Conservation (phyloP, 2,113 vertebrate genomes). For the Lontra canadensis region DNA sequence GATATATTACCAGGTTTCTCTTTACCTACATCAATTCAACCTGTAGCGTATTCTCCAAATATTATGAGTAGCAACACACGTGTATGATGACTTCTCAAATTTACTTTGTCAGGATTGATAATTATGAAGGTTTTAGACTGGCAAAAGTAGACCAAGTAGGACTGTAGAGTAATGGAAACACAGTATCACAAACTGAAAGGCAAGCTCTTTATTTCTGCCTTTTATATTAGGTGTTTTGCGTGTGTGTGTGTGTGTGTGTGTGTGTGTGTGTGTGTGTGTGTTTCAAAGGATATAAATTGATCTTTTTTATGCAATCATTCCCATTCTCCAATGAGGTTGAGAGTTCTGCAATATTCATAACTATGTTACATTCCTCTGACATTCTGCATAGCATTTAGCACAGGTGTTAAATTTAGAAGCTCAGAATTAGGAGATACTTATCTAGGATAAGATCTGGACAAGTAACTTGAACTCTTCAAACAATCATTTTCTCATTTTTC, state of each 20-base stretch:
- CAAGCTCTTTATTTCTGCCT: not conserved
- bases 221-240: not conserved
- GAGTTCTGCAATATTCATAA: not conserved
- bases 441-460: not conserved
- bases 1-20: not conserved
- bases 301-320: not conserved
- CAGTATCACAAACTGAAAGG: not conserved
- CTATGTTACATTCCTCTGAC: not conserved
- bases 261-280: not conserved
- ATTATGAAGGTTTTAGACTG: not conserved
- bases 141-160: not conserved
- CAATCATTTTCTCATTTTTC: conserved; percentile 17
- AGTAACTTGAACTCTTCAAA: conserved; percentile 23
- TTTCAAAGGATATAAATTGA: not conserved
- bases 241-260: not conserved
- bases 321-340: not conserved
- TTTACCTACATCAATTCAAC: not conserved
- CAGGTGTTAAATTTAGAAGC: not conserved
- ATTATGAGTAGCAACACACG: not conserved
- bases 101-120: not conserved
- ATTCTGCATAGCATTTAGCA: not conserved
- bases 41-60: not conserved
- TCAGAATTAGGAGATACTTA: not conserved
- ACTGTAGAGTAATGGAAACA: not conserved
- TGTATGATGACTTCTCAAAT: not conserved